Evolutionary conservation across 2,113 vertebrate species (phyloP), one percentile per base, ranked within the genome.

Genomic region (Globicephala melas): DNA sequence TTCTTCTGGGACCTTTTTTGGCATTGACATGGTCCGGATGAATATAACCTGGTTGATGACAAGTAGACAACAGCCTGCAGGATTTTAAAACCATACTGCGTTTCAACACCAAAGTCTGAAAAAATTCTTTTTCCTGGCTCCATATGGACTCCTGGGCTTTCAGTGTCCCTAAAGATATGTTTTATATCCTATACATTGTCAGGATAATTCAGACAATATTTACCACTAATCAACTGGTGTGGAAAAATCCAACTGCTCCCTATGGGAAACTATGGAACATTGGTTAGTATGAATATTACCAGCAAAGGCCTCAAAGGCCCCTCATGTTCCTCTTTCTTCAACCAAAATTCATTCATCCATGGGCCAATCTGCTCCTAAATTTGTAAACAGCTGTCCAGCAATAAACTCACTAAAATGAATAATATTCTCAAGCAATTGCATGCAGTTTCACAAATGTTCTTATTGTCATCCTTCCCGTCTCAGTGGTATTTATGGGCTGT

Each of bases 331-430:
- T 87, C 6, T 92, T 97, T 92, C 62, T 95, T 87, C 81, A 96
- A 97, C 44, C 93, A 97, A 97, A 97, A 97, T 70, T 95, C 93
- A 97, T 92, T 97, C 97, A 96, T 90, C 96, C 95, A 25, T 97
- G 94, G 60, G 26, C 62, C 83, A 97, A 95, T 98, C 91, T 98
- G 94, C 93, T 97, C 18, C 94, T 90, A 97, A 94, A 97, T 97
- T 98, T 96, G 92, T 93, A 98, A 98, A 98, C 96, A 98, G 91
- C 97, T 98, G 95, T 97, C 97, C 86, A 94, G 92, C 89, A 97
- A 97, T 97, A 96, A 98, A 81, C 79, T 87, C 60, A 77, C 74
- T 82, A 95, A 97, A 97, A 96, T 95, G 87, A 93, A 47, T 96
- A 96, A 94, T 96, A 92, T 96, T 96, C 91, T 89, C n/a, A 55